Evolutionary conservation across 2,888 invertebrate genomes (phyloP).

Genomic region (Meandrusa payeni): DNA sequence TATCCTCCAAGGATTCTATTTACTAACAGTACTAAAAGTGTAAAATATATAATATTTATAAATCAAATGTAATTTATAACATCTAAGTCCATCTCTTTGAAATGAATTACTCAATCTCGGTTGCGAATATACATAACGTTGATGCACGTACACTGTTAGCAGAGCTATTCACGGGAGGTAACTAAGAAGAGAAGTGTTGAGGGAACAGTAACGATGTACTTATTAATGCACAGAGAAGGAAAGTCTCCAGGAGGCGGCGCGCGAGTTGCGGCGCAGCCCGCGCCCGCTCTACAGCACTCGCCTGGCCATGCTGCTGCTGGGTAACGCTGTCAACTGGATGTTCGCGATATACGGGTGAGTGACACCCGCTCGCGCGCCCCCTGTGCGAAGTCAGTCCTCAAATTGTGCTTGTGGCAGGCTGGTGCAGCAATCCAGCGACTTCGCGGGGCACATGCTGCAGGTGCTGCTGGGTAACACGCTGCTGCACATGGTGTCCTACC

Average conservation of each 20-base stretch:
- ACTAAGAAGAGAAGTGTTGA: too few species aligned
- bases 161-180: too few species aligned
- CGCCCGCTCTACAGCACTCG: conserved; percentile 74
- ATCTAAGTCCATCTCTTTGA: too few species aligned
- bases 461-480: conserved; percentile 92
- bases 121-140: too few species aligned
- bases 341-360: conserved; percentile 84
- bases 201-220: too few species aligned
- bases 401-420: conserved; percentile 59
- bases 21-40: too few species aligned
- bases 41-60: too few species aligned
- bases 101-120: too few species aligned
- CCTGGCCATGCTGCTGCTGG: conserved; percentile 80
- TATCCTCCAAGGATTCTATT: too few species aligned
- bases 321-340: conserved; percentile 84
- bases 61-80: too few species aligned
- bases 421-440: conserved; percentile 83
- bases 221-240: conserved; percentile 57
- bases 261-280: conserved; percentile 42
- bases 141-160: too few species aligned
- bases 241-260: conserved; percentile 54
- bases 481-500: conserved; percentile 90
- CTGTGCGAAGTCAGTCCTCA: neutral
- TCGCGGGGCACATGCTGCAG: conserved; percentile 89
- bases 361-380: neutral